Evolutionary conservation across 2,797 vertebrate species (phyloP), one percentile per base, ranked within the genome.

Genomic region (Channallabes apus): DNA sequence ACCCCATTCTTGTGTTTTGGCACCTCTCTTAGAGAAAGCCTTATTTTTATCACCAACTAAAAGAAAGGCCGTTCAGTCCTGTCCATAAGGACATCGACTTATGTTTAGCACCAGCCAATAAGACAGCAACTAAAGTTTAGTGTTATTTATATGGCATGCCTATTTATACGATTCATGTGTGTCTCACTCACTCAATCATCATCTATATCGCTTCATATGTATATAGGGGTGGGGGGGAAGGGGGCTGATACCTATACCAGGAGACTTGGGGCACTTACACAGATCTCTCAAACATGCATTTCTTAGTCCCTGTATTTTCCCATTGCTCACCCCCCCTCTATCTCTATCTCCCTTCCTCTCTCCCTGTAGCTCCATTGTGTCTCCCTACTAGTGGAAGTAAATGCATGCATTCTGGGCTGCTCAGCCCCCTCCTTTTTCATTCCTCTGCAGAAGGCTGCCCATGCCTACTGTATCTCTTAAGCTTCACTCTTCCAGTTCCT

Each of bases 401-500:
- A 87, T 84, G 86, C 84, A 86, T 89, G 84, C 62, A 73, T 80
- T 84, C 68, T 81, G 86, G 72, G 68, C 75, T 75, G 56, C 81
- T 71, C 78, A 82, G 51, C 61, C 83, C 58, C 51, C 58, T 71
- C 69, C 79, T 46, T 38, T 69, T 64, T 8, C 68, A 9, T 71
- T 72, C 54, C 79, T 84, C 68, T 73, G 67, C 86, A 84, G 62
- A 83, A 78, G 62, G 58, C 68, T 76, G 61, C 46, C 71, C 27
- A 24, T 86, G 71, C 84, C 32, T 85, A 56, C 69, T 20, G 35
- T 65, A 68, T 41, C 69, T n/a, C 77, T 59, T 12, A 51, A n/a
- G 71, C 76, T 86, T 72, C 3, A 9, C 17, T 84, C 27, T 69
- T 82, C 58, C 79, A 82, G 85, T 32, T 86, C 78, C 76, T 72